phyloP scores from a whole-genome alignment of 2,888 invertebrate genomes.

The Dryococelus australis region DNA sequence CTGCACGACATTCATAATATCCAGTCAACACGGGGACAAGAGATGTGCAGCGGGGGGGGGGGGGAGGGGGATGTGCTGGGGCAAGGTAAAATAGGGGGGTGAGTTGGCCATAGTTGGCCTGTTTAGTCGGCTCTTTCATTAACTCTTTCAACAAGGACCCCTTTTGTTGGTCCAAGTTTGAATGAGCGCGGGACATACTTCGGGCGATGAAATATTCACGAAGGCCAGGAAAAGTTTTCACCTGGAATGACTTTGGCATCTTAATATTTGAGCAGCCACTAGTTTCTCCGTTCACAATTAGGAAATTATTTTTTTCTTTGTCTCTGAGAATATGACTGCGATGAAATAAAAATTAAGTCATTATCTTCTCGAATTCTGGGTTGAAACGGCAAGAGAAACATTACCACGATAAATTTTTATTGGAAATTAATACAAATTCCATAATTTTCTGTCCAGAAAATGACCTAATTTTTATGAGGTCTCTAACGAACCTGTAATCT shows the following conservation, averaged over 20 bases:
- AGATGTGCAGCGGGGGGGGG: background rate
- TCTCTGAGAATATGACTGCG: background rate
- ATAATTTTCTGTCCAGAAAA: background rate
- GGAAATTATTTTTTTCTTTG: background rate
- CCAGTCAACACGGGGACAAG: slow-evolving; percentile 1
- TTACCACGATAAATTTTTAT: background rate
- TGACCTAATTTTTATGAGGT: background rate
- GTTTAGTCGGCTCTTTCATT: slow-evolving; percentile 9
- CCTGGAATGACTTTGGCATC: background rate
- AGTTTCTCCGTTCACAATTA: slow-evolving; percentile 3
- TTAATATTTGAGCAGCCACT: background rate
- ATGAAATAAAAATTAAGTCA: slow-evolving; percentile 2
- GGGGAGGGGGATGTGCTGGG: background rate
- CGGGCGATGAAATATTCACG: background rate
- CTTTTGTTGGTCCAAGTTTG: background rate
- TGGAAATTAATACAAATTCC: background rate
- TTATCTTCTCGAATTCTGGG: background rate
- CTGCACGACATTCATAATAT: background rate
- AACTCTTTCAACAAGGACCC: slow-evolving; percentile 8
- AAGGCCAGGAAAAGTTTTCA: background rate
- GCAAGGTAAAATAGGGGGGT: background rate
- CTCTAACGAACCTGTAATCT: background rate
- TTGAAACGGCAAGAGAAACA: background rate
- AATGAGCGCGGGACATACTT: background rate
- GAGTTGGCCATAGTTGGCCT: background rate